These are phyloP conservation scores for Sarcophaga peregrina DNA, from an alignment of 1,140 invertebrate species.

Conservation along the genomic window DNA sequence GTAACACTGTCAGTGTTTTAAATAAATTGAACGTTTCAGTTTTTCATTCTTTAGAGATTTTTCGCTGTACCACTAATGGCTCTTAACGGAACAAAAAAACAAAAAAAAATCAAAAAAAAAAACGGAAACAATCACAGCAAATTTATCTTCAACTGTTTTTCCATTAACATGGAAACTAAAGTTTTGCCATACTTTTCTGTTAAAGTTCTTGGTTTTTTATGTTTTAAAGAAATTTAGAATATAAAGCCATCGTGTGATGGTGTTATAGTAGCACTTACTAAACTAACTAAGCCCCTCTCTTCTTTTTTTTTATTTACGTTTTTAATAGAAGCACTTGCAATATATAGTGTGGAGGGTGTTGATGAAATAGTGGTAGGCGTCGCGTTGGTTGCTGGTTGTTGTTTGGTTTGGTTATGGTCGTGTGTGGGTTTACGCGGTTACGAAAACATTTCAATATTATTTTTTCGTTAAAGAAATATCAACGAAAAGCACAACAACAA, in stretches of 20 bases:
- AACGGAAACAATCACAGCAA: constrained; percentile 10
- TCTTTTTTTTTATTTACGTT: no score
- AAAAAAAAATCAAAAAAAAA: no score
- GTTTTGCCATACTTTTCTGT: no score
- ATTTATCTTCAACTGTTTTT: constrained; percentile 9
- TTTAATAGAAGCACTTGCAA: no score
- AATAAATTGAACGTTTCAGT: not conserved
- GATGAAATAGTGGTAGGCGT: not conserved
- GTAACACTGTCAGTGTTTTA: not conserved
- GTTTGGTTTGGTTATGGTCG: not conserved
- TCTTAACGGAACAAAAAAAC: no score
- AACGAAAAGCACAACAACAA: not conserved
- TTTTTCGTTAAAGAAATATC: not conserved
- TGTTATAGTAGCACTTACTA: no score
- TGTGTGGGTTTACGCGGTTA: constrained; percentile 26
- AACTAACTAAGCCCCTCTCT: no score
- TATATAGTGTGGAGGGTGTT: not conserved
- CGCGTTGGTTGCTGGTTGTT: no score
- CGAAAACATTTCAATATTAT: constrained; percentile 35
- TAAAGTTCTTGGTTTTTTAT: no score
- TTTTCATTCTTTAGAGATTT: not conserved
- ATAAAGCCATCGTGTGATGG: no score
- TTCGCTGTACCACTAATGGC: constrained; percentile 15
- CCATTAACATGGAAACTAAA: no score
- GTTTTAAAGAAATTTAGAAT: no score